Conservation (phyloP, 2,113 vertebrate species). For the Chrysemys picta region DNA sequence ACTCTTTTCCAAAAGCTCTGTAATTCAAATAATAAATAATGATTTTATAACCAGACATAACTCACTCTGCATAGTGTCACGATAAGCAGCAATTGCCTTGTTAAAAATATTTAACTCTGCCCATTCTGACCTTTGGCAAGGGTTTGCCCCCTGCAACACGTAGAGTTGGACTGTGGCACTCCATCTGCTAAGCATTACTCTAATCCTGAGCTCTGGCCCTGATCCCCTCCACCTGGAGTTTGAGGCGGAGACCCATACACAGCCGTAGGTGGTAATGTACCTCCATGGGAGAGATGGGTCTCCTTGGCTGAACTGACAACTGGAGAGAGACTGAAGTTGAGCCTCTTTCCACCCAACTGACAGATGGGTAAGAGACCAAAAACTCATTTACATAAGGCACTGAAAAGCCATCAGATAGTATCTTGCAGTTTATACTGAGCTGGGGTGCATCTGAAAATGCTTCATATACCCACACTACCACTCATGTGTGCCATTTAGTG, state of each 20-base stretch:
- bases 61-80: background rate
- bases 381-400: background rate
- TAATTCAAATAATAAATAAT: constrained; percentile 19
- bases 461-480: background rate
- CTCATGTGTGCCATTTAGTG: background rate
- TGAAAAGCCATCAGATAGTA: background rate
- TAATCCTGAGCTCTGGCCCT: background rate
- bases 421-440: background rate
- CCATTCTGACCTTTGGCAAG: background rate
- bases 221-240: background rate
- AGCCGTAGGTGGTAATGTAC: background rate
- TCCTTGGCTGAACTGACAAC: background rate
- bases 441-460: background rate
- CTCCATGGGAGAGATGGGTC: background rate
- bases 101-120: background rate
- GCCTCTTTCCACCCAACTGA: constrained; percentile 2
- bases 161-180: no score
- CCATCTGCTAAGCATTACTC: background rate
- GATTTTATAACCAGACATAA: background rate
- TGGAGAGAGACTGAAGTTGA: background rate
- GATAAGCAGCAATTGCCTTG: background rate
- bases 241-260: background rate
- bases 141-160: background rate
- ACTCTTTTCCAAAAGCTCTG: background rate
- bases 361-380: background rate